Conservation (phyloP, 2,797 vertebrate species). For the Tiaroga cobitis region DNA sequence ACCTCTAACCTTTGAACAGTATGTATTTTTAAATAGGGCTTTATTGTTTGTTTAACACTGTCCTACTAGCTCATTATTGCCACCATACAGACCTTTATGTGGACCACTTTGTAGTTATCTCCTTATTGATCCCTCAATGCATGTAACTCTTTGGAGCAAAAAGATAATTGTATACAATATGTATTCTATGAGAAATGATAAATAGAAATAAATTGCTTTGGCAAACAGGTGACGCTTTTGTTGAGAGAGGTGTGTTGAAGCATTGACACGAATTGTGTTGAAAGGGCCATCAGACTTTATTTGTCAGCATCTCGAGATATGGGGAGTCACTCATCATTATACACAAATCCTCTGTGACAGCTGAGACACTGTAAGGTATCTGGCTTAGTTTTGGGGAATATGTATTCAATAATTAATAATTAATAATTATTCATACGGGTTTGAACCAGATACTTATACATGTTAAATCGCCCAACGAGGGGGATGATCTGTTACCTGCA, state of each 20-base stretch:
- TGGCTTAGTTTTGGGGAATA: no score
- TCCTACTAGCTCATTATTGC: neutral
- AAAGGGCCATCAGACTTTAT: constrained; percentile 1
- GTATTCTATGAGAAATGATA: neutral
- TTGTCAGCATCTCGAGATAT: constrained; percentile 18
- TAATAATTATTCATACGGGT: no score
- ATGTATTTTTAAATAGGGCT: neutral
- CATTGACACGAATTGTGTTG: neutral
- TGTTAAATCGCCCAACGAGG: no score
- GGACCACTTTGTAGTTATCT: constrained; percentile 2
- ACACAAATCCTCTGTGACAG: constrained; percentile 13
- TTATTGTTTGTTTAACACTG: constrained; percentile 2
- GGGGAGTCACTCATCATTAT: constrained; percentile 8
- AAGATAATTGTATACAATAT: neutral
- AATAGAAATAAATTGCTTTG: neutral
- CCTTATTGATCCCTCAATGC: neutral
- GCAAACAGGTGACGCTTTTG: neutral
- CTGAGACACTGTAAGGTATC: no score
- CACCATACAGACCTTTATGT: neutral
- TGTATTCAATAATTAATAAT: no score
- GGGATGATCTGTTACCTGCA: no score
- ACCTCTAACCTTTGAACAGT: neutral
- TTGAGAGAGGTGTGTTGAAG: neutral
- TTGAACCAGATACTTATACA: no score
- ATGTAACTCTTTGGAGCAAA: neutral